Conservation (phyloP, 2,797 vertebrate species). For the Telmatherina bonti region DNA sequence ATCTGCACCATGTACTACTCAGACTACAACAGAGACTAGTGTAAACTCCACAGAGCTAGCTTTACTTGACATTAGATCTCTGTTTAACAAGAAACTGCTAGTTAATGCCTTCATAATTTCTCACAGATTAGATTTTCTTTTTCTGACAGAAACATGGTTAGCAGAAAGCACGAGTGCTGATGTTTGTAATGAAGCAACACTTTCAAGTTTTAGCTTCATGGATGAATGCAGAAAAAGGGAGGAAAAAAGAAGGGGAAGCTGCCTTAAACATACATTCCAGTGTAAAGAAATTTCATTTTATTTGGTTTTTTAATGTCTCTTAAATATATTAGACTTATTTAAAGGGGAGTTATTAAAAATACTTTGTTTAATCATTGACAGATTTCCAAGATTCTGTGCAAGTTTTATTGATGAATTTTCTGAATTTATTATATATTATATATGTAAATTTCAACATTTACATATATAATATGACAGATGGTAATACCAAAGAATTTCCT, state of each 20-base stretch:
- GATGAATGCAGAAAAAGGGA: not conserved
- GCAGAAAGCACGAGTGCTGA: not conserved
- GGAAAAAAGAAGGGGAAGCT: not conserved
- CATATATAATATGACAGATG: not conserved
- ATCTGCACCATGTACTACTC: not conserved
- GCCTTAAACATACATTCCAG: not conserved
- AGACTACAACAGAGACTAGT: not conserved
- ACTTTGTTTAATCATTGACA: not conserved
- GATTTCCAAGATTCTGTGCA: not conserved
- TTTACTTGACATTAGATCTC: not conserved
- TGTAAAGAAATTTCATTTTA: too few relatives aligned
- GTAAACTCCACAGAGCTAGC: not conserved
- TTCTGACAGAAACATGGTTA: not conserved
- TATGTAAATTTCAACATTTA: not conserved
- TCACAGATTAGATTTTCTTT: not conserved
- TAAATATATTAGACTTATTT: not conserved
- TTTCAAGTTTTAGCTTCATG: not conserved
- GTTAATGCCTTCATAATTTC: not conserved
- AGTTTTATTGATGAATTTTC: not conserved
- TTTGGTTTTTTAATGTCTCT: too few relatives aligned
- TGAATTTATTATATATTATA: not conserved
- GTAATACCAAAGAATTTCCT: not conserved
- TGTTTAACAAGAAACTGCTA: not conserved
- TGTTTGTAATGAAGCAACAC: not conserved
- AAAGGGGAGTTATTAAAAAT: not conserved